phyloP scores from a whole-genome alignment of 2,797 vertebrate species.

The Falco cherrug region DNA sequence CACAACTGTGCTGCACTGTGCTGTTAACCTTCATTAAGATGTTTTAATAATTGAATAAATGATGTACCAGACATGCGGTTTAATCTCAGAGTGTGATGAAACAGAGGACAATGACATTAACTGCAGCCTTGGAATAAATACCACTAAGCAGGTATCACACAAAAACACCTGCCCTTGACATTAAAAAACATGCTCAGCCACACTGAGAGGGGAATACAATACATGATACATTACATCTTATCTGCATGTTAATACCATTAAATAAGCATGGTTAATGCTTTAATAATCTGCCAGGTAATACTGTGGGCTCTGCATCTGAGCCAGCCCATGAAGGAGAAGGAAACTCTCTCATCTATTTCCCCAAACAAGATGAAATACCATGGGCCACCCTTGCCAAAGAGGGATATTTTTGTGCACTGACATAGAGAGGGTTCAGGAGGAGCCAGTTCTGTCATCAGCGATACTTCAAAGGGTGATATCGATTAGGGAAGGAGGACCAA shows the following conservation, averaged over 20 bases:
- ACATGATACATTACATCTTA: slow-evolving; percentile 25
- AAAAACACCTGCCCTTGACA: slow-evolving; percentile 41
- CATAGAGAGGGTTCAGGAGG: not conserved
- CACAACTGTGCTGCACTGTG: not conserved
- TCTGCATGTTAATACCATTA: slow-evolving; percentile 59
- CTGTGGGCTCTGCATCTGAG: slow-evolving; percentile 23
- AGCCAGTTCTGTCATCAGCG: not conserved
- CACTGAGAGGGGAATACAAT: not conserved
- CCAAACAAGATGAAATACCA: not conserved
- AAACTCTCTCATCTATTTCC: slow-evolving; percentile 38
- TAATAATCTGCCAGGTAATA: slow-evolving; percentile 49
- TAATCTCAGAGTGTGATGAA: not conserved
- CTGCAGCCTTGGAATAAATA: slow-evolving; percentile 45
- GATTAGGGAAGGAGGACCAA: not conserved
- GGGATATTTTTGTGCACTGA: not conserved
- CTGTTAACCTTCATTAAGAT: slow-evolving; percentile 49
- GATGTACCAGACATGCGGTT: not conserved
- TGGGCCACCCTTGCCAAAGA: not conserved
- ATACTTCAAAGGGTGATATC: not conserved
- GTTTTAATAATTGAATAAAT: slow-evolving; percentile 45
- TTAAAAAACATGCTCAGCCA: slow-evolving; percentile 6
- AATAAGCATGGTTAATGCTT: slow-evolving; percentile 50
- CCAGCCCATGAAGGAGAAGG: slow-evolving; percentile 24
- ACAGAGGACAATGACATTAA: not conserved
- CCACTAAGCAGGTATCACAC: slow-evolving; percentile 36